Evolutionary conservation across 2,113 vertebrate species (phyloP).

Genomic region (Phaethon lepturus): DNA sequence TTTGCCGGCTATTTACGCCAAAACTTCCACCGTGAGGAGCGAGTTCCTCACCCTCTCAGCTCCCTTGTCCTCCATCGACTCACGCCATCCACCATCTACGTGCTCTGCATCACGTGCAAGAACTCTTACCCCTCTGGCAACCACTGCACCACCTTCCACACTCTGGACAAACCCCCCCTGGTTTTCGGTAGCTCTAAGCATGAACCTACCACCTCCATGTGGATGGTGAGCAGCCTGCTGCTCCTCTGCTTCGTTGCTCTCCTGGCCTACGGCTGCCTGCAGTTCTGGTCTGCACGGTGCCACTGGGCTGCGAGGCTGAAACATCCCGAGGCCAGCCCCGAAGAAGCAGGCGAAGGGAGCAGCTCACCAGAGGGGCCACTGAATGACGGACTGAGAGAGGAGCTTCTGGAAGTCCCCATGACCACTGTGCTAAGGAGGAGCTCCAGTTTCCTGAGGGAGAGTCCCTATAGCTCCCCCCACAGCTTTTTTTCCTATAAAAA

Average conservation of each 20-base stretch:
- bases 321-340: background rate
- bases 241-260: slow-evolving; percentile 72
- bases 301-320: slow-evolving; percentile 31
- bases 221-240: slow-evolving; percentile 77
- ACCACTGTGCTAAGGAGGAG: slow-evolving; percentile 56
- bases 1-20: slow-evolving; percentile 72
- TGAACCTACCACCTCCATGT: slow-evolving; percentile 69
- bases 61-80: slow-evolving; percentile 70
- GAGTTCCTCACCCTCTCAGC: slow-evolving; percentile 71
- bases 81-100: slow-evolving; percentile 73
- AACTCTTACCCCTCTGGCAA: slow-evolving; percentile 71
- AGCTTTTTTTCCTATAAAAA: slow-evolving; percentile 25
- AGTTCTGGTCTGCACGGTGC: slow-evolving; percentile 74
- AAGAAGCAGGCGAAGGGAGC: slow-evolving; percentile 49
- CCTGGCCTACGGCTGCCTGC: slow-evolving; percentile 74
- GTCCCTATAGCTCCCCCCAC: background rate
- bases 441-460: slow-evolving; percentile 25
- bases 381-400: slow-evolving; percentile 38
- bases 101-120: slow-evolving; percentile 77
- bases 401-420: slow-evolving; percentile 74
- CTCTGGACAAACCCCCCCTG: slow-evolving; percentile 62
- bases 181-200: slow-evolving; percentile 49
- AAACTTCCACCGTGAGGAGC: slow-evolving; percentile 75
- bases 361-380: slow-evolving; percentile 23
- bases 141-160: slow-evolving; percentile 80